Evolutionary conservation across 2,888 invertebrate species (phyloP).

Genomic region (Cremastobaeus sp.): DNA sequence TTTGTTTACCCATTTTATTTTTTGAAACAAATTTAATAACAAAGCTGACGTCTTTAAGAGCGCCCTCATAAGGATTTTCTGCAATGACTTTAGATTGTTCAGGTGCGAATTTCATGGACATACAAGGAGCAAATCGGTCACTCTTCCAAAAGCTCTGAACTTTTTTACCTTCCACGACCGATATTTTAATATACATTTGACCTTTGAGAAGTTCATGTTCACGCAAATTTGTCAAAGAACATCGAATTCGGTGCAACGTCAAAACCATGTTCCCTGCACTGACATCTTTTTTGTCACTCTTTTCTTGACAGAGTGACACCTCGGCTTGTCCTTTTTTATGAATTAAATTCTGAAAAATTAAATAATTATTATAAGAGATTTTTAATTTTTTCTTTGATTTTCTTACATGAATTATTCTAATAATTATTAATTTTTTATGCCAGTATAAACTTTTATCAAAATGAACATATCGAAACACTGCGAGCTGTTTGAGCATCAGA

Average conservation of each 20-base stretch:
- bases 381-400: not conserved
- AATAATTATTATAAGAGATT: slow-evolving; percentile 1
- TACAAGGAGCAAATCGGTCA: slow-evolving; percentile 85
- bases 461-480: not conserved
- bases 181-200: slow-evolving; percentile 87
- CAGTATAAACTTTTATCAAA: not conserved
- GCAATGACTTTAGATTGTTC: slow-evolving; percentile 83
- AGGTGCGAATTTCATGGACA: slow-evolving; percentile 87
- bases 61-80: slow-evolving; percentile 82
- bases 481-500: no score
- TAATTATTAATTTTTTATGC: not conserved
- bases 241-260: slow-evolving; percentile 82
- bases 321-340: slow-evolving; percentile 85
- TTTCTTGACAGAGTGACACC: slow-evolving; percentile 82
- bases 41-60: slow-evolving; percentile 82
- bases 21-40: slow-evolving; percentile 84
- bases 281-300: slow-evolving; percentile 82
- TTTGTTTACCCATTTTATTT: slow-evolving; percentile 80
- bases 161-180: slow-evolving; percentile 84
- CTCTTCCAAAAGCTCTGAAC: slow-evolving; percentile 85
- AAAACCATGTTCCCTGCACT: slow-evolving; percentile 83
- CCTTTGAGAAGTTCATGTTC: slow-evolving; percentile 85
- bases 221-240: slow-evolving; percentile 86
- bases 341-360: slow-evolving; percentile 81
- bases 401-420: not conserved